Base-by-base conservation (phyloP, 2,797 vertebrate genomes). In the Lophotriccus pileatus region DNA sequence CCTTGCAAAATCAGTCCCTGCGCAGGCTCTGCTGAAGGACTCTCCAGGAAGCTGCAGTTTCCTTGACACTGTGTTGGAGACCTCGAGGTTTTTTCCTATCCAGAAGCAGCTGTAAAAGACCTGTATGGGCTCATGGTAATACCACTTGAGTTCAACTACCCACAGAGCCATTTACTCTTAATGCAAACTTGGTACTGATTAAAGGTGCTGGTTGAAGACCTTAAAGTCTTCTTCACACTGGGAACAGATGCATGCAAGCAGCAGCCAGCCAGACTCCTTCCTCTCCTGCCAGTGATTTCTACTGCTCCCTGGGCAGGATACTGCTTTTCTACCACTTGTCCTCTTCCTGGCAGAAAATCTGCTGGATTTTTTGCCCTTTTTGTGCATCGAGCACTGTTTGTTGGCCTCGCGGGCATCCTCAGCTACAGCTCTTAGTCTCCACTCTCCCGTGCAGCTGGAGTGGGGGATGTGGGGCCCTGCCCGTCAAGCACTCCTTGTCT, bases 351-450 rank as follows among this genome's bases (percentile, higher is more conserved):
- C 39, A 43, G 39, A 76, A 78, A 73, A 73, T 10, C 39, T 27
- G 52, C 64, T 60, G 16, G 3, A 6, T 74, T 60, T 44, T 22
- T 0, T 37, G 6, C 13, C 46, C 56, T 63, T 64, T 43, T 28
- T 43, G 47, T 25, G 28, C 44, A 10, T 27, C 46, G 2, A 2
- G 10, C 7, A 0, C 34, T 25, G 0, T 17, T 64, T 3, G 0
- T 28, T 72, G 58, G 13, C 66, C 87, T 52, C 8, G 53, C 32
- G 11, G 3, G 21, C 22, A 3, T 43, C 39, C 59, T 50, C 37
- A 34, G 47, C 81, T 20, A 1, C 8, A 16, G 14, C 32, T 77
- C 44, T 43, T 16, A 22, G 12, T 41, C 53, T 63, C 63, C 0
- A 4, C 14, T 63, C 36, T 67, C 28, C 22, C 6, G 0, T 4